phyloP scores from a whole-genome alignment of 2,888 invertebrate species.

The Seira musarum region DNA sequence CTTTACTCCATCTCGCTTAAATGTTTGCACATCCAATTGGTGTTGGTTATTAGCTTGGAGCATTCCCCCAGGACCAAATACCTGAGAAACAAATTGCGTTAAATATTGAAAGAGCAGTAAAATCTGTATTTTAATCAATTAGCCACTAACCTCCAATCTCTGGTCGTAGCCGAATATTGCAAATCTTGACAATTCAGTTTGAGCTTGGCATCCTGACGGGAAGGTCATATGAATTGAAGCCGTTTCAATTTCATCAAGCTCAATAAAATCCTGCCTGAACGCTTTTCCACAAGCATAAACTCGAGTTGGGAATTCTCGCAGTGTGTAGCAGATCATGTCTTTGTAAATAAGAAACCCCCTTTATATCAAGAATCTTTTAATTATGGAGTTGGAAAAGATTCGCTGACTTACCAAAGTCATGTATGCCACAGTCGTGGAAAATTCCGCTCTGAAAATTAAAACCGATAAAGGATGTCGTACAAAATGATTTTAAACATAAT shows the following conservation, averaged over 20 bases:
- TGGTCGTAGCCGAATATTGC: constrained; percentile 81
- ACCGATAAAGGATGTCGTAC: no score
- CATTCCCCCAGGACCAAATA: constrained; percentile 77
- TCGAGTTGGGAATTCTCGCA: constrained; percentile 77
- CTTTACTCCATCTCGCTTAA: constrained; percentile 59
- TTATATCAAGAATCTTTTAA: no score
- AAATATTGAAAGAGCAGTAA: no score
- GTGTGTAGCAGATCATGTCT: no score
- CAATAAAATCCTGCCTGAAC: constrained; percentile 77
- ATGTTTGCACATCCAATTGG: constrained; percentile 74
- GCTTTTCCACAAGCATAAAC: constrained; percentile 76
- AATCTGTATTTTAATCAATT: no score
- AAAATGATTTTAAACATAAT: no score
- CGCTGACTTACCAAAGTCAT: constrained; percentile 81
- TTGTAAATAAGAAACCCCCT: no score
- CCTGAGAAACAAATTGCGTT: constrained; percentile 69
- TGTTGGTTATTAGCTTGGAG: constrained; percentile 76
- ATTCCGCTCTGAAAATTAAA: no score
- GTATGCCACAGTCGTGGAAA: constrained; percentile 81
- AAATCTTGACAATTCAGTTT: constrained; percentile 79
- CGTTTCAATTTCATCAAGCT: constrained; percentile 79
- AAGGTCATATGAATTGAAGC: constrained; percentile 78
- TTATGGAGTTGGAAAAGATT: no score
- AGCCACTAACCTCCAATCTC: constrained; percentile 77
- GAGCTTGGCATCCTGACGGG: constrained; percentile 78